A percentile compares a stretch with the other conserved stretches of the same genome.
These are phyloP conservation scores for Pituophis catenifer DNA, from an alignment of 2,113 vertebrate species.

Conservation along the genomic window DNA sequence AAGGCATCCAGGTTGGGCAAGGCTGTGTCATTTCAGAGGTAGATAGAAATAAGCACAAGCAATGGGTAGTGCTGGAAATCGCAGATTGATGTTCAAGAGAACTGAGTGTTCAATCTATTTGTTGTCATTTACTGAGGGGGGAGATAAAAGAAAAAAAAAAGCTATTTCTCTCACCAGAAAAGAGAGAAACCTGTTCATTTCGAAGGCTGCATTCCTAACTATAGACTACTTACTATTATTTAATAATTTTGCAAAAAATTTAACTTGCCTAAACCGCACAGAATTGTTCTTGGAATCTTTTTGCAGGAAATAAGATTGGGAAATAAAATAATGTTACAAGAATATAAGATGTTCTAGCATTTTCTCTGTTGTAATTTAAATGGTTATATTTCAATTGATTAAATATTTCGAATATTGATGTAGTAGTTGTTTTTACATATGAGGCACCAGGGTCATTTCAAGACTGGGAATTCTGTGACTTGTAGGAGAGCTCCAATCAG, in stretches of 20 bases:
- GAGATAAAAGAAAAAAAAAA: neutral
- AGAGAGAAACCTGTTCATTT: neutral
- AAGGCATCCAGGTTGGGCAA: neutral
- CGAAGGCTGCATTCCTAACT: neutral
- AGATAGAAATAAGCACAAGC: neutral
- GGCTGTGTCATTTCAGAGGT: neutral
- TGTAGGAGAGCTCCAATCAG: too few relatives aligned
- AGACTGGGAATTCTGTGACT: neutral
- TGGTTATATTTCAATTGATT: neutral
- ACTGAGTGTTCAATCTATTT: neutral
- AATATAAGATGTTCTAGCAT: neutral
- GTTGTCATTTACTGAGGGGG: neutral
- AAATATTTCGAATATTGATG: neutral
- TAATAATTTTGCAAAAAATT: neutral
- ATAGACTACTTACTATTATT: neutral
- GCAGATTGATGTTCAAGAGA: neutral
- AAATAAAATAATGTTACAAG: neutral
- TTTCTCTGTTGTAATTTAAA: neutral
- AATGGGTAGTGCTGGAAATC: too few relatives aligned
- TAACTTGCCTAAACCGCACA: neutral
- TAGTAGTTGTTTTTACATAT: neutral
- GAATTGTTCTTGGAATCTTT: neutral
- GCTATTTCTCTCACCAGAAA: neutral
- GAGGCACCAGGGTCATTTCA: neutral
- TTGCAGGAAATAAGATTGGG: neutral